Conservation (phyloP, 2,888 invertebrate genomes). For the Nemotelus nigrinus region DNA sequence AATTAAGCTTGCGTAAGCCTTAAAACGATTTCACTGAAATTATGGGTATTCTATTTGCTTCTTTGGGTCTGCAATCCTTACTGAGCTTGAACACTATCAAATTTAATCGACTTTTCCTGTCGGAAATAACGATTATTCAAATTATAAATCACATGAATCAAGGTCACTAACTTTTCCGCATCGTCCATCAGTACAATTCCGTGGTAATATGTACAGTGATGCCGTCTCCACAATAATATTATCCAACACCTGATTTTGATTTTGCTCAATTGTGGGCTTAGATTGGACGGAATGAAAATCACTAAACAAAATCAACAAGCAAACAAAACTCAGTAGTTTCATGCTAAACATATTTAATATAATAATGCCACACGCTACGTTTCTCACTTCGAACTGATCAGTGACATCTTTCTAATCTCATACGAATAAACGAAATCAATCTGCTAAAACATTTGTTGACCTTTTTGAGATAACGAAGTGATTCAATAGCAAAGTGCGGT, state of each 20-base stretch:
- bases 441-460: neutral
- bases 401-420: no score
- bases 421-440: neutral
- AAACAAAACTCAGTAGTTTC: neutral
- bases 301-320: neutral
- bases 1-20: no score
- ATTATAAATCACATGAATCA: neutral
- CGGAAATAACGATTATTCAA: no score
- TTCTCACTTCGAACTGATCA: no score
- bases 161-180: conserved; percentile 1
- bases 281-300: neutral
- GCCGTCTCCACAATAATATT: conserved; percentile 16
- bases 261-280: conserved; percentile 4
- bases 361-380: no score
- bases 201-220: conserved; percentile 6
- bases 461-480: conserved; percentile 1
- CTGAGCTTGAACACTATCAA: no score
- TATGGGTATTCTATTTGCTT: no score
- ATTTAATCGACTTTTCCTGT: no score
- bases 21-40: no score
- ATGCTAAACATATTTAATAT: neutral
- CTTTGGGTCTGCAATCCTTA: no score
- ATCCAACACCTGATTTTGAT: neutral
- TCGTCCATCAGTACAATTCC: conserved; percentile 9
- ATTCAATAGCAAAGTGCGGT: neutral